A percentile compares a stretch with the other conserved stretches of the same genome.
phyloP scores from a whole-genome alignment of 2,797 vertebrate genomes.

The Ispidina picta region DNA sequence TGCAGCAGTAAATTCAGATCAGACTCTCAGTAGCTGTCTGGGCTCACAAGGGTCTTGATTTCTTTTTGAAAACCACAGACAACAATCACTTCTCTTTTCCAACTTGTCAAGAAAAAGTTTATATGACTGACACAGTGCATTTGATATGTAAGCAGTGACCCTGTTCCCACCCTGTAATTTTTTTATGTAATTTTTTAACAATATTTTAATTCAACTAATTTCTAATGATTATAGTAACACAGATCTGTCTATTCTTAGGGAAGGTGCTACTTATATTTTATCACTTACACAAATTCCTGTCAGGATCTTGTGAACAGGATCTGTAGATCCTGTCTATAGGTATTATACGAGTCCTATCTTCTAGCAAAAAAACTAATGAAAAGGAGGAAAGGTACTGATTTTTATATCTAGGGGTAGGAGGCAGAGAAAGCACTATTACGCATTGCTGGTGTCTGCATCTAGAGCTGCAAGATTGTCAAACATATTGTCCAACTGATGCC shows the following conservation, averaged over 20 bases:
- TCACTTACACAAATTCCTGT: not conserved
- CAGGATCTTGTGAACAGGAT: not conserved
- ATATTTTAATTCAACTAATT: not conserved
- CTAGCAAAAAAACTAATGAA: not conserved
- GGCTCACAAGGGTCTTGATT: constrained; percentile 21
- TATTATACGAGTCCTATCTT: not conserved
- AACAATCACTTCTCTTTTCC: not conserved
- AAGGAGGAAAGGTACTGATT: not conserved
- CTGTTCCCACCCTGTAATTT: not conserved
- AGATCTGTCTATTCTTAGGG: not conserved
- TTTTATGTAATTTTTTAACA: not conserved
- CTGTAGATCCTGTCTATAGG: not conserved
- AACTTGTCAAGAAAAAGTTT: not conserved
- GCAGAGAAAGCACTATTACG: not conserved
- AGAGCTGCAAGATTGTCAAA: not conserved
- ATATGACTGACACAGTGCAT: not conserved
- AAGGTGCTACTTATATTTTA: not conserved
- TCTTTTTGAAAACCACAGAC: not conserved
- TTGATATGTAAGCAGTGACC: not conserved
- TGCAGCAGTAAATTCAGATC: constrained; percentile 66
- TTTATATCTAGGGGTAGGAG: not conserved
- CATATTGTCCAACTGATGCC: not conserved
- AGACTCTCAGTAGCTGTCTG: constrained; percentile 8
- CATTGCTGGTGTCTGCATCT: not conserved
- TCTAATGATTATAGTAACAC: not conserved